Percentiles rank a stretch among this genome's conserved stretches.
Evolutionary conservation across 2,797 vertebrate genomes (phyloP).

Genomic region (Tadarida brasiliensis): DNA sequence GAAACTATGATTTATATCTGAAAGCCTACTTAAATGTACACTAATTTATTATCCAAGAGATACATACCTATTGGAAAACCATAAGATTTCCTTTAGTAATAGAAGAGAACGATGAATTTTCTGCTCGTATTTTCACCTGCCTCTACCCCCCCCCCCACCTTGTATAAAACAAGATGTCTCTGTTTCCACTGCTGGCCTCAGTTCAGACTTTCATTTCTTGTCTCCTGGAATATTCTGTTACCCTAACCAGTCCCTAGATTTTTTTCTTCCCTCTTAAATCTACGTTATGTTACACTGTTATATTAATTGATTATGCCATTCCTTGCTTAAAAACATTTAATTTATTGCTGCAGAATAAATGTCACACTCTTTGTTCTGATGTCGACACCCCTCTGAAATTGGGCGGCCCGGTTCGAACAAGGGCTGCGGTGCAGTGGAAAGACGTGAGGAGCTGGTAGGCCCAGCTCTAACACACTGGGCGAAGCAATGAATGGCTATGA

Average conservation of each 20-base stretch:
- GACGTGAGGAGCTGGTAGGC: background rate
- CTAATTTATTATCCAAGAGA: background rate
- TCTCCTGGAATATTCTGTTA: background rate
- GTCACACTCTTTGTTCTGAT: background rate
- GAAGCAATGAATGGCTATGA: background rate
- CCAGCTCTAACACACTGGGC: background rate
- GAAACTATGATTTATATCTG: conserved; percentile 5
- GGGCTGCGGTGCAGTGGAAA: too few relatives aligned
- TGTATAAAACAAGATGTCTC: background rate
- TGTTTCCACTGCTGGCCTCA: background rate
- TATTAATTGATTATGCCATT: background rate
- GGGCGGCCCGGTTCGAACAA: background rate
- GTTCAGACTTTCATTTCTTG: background rate
- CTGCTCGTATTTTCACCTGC: background rate
- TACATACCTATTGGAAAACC: background rate
- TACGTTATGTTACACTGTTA: background rate
- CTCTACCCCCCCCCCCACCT: too few relatives aligned
- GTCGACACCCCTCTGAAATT: background rate
- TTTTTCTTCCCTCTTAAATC: background rate
- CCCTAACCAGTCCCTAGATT: background rate
- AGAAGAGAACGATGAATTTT: background rate
- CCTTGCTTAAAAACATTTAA: background rate
- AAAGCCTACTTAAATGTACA: background rate
- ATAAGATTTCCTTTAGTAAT: background rate
- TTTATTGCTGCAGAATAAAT: conserved; percentile 23